Percentiles rank a stretch among this genome's conserved stretches.
Evolutionary conservation across 2,113 vertebrate species (phyloP).

Genomic region (Synodontis membranacea): DNA sequence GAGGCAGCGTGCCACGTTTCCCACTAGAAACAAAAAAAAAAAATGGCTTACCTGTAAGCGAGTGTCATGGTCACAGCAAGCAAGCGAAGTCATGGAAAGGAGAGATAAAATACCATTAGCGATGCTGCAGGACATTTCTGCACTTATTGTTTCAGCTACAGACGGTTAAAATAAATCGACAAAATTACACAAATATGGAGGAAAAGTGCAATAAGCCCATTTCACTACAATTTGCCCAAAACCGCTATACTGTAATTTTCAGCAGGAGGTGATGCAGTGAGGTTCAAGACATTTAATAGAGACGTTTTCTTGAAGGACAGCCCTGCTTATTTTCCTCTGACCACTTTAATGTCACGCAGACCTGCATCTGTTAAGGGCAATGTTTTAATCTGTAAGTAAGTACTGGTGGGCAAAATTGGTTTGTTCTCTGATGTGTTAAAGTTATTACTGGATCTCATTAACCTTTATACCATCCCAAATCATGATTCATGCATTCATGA

Average conservation of each 20-base stretch:
- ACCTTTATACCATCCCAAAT: neutral
- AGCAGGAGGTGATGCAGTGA: neutral
- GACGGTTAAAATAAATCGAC: neutral
- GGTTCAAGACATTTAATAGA: neutral
- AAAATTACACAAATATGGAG: neutral
- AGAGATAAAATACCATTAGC: slow-evolving; percentile 1
- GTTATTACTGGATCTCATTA: neutral
- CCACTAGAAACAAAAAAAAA: neutral
- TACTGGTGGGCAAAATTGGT: neutral
- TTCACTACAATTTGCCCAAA: neutral
- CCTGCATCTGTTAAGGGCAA: neutral
- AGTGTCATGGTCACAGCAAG: slow-evolving; percentile 18
- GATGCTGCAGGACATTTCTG: neutral
- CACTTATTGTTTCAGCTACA: neutral
- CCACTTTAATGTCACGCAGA: neutral
- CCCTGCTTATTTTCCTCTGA: neutral
- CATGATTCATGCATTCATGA: neutral
- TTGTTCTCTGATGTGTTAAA: neutral
- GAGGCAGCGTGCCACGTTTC: neutral
- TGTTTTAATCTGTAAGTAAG: neutral
- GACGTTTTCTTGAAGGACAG: neutral
- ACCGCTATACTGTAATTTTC: no score
- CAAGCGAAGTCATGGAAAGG: neutral
- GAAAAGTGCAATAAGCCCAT: neutral
- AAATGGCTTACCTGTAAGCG: slow-evolving; percentile 44